Conservation (phyloP, 2,113 vertebrate genomes). For the Salvelinus namaycush region DNA sequence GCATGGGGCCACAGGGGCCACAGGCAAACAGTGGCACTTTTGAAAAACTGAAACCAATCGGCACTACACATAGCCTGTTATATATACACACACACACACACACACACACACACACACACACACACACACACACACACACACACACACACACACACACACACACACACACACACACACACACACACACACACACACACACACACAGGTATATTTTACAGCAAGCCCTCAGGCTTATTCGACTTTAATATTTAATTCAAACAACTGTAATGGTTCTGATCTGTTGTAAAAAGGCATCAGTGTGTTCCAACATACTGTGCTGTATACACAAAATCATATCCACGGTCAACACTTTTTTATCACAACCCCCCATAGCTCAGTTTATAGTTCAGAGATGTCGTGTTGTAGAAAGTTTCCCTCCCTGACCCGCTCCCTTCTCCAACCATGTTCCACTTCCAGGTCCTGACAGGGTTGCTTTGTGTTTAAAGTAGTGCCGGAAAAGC, state of each 20-base stretch:
- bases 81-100: no score
- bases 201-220: background rate
- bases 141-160: conserved; percentile 6
- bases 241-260: conserved; percentile 34
- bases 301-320: background rate
- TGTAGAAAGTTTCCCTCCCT: background rate
- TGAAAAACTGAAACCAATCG: background rate
- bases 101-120: background rate
- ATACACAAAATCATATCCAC: background rate
- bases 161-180: conserved; percentile 2
- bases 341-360: no score
- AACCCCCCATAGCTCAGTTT: no score
- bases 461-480: no score
- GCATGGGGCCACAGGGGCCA: background rate
- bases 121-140: conserved; percentile 6
- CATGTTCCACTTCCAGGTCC: no score
- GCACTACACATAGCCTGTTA: background rate
- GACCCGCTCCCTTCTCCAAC: background rate
- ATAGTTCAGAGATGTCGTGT: background rate
- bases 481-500: no score
- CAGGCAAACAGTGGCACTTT: background rate
- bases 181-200: background rate
- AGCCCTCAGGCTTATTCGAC: background rate
- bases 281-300: background rate
- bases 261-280: background rate